phyloP scores from a whole-genome alignment of 2,888 invertebrate genomes.

The Apeira syringaria region DNA sequence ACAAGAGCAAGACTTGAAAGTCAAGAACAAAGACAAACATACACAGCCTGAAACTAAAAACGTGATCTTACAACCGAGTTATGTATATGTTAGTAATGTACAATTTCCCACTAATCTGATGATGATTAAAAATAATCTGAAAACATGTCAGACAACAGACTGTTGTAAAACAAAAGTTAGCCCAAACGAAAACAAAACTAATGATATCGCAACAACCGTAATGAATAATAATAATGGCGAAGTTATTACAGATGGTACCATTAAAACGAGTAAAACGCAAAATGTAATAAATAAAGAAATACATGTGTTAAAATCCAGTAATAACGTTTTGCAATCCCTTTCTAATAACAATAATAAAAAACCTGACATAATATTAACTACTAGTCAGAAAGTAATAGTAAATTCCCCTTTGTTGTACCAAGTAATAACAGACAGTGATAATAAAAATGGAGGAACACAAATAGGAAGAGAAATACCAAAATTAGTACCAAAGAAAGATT shows the following conservation, averaged over 20 bases:
- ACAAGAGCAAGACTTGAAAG: constrained; percentile 68
- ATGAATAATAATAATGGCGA: constrained; percentile 28
- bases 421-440: constrained; percentile 57
- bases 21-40: constrained; percentile 53
- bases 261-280: constrained; percentile 41
- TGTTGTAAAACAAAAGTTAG: constrained; percentile 45
- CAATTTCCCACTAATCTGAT: constrained; percentile 74
- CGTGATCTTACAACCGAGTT: constrained; percentile 69
- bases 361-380: constrained; percentile 52
- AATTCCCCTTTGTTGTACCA: constrained; percentile 72
- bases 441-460: constrained; percentile 46
- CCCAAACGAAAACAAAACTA: constrained; percentile 55
- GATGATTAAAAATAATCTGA: constrained; percentile 70
- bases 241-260: constrained; percentile 11
- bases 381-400: constrained; percentile 64
- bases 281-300: constrained; percentile 51
- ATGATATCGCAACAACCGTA: constrained; percentile 13
- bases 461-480: constrained; percentile 49
- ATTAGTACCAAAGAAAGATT: constrained; percentile 49
- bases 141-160: constrained; percentile 47
- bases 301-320: constrained; percentile 58
- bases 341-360: constrained; percentile 49
- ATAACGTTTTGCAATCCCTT: constrained; percentile 55
- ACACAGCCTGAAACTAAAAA: constrained; percentile 57
- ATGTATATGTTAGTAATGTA: constrained; percentile 72